phyloP scores from a whole-genome alignment of 1,140 invertebrate species.

The Battus philenor region DNA sequence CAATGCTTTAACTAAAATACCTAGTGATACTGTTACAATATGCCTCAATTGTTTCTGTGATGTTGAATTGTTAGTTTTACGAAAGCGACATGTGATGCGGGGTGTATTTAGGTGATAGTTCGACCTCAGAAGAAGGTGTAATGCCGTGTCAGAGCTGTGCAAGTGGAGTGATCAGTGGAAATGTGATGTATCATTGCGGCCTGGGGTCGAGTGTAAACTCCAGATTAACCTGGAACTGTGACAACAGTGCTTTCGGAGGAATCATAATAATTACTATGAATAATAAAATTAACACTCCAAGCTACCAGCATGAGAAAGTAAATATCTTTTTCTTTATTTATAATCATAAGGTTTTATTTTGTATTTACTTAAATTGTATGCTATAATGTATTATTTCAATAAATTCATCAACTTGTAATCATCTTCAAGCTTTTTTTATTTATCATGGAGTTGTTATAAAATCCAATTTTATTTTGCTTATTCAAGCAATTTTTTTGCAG shows the following conservation, averaged over 20 bases:
- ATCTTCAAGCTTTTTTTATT: too few species aligned
- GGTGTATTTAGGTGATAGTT: constrained; percentile 67
- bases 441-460: too few species aligned
- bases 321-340: constrained; percentile 60
- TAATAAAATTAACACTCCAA: constrained; percentile 27
- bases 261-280: constrained; percentile 20
- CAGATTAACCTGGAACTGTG: constrained; percentile 44
- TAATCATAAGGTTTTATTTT: constrained; percentile 40
- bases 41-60: constrained; percentile 58
- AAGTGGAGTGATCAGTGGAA: constrained; percentile 73
- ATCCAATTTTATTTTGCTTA: too few species aligned
- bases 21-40: constrained; percentile 62
- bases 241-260: constrained; percentile 44
- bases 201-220: constrained; percentile 43
- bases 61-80: constrained; percentile 55
- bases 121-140: constrained; percentile 54
- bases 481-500: too few species aligned
- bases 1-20: constrained; percentile 74
- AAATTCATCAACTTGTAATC: too few species aligned
- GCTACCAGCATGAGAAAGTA: constrained; percentile 57
- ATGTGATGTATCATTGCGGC: constrained; percentile 43
- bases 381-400: neutral
- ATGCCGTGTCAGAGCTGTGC: constrained; percentile 56
- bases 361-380: constrained; percentile 19
- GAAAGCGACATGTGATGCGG: constrained; percentile 49